Base-by-base conservation (phyloP, 92 coral and sea anemone species). In the Bergia sp. region DNA sequence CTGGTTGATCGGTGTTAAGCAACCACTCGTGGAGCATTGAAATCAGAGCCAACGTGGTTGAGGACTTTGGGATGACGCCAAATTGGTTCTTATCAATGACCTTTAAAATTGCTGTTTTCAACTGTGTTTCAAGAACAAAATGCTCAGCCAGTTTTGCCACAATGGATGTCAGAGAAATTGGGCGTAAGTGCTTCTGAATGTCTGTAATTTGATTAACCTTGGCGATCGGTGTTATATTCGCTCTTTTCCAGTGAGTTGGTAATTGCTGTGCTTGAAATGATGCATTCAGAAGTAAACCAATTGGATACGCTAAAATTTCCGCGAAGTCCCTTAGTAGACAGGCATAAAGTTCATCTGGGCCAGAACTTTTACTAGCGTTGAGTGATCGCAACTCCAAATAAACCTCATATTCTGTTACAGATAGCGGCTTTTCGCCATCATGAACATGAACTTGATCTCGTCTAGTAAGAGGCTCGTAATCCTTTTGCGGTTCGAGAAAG, bases 31-130 rank as follows among this genome's bases (percentile, higher is more conserved):
- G 85, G 23, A 89, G 47, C 92, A 80, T 85, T 45, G 86, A 85
- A 75, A 92, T 89, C 3, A 92, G 88, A 5, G 94, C 92, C 38
- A 82, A 65, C 8, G 89, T 89, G 21, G 90, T 92, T 38, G 75
- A 82, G 15, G 93, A 92, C 23, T 87, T 76, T 2, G 92, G 92
- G 1, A 91, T 89, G 37, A 88, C 84, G 8, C 95, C 93, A 89
- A 21, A 91, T 37, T 90, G 92, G 49, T 79, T 20, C 9, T 83
- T 88, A 55, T 92, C 91, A 50, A 92, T 77, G 23, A 36, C 50
- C 9, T 88, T 16, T 45, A 88, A 64, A 45, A 89, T 36, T 2
- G 69, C 78, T 16, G 91, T 88, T 55, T 88, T 87, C 65, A 89
- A 7, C 15, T 80, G 37, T 20, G 20, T 71, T 77, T 87, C 82